Evolutionary conservation across 2,113 vertebrate genomes (phyloP).

Genomic region (Pimephales promelas): DNA sequence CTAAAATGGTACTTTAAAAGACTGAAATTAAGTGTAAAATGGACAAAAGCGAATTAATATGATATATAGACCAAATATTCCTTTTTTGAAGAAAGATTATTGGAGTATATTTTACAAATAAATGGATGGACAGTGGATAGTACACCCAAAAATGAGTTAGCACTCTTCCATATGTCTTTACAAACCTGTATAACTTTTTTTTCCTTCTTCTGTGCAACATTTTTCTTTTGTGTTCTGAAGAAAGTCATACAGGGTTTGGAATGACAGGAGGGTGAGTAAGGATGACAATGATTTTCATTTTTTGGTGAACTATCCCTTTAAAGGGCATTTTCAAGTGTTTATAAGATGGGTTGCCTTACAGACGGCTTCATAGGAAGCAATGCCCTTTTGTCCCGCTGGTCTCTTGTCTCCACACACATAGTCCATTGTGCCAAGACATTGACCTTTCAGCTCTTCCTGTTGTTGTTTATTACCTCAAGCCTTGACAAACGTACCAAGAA

Average conservation of each 20-base stretch:
- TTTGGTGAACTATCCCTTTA: conserved; percentile 13
- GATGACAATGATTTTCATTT: not conserved
- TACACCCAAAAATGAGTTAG: not conserved
- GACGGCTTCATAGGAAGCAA: conserved; percentile 12
- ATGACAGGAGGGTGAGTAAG: not conserved
- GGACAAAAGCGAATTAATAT: not conserved
- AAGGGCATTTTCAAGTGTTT: conserved; percentile 27
- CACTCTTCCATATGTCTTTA: not conserved
- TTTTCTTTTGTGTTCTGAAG: not conserved
- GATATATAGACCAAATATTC: not conserved
- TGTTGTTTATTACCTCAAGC: conserved; percentile 40
- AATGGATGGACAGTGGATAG: not conserved
- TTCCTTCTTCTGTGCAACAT: no score
- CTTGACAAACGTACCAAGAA: conserved; percentile 11
- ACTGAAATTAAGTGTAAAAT: not conserved
- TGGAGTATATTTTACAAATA: not conserved
- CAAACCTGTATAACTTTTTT: no score
- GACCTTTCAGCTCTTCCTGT: conserved; percentile 28
- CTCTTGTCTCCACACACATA: not conserved
- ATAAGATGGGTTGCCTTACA: not conserved
- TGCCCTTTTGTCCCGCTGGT: conserved; percentile 26
- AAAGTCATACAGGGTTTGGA: not conserved
- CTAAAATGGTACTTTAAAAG: no score
- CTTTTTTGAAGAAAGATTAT: no score
- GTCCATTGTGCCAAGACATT: conserved; percentile 20